These are phyloP conservation scores for Orthonychiurus folsomi DNA, from an alignment of 2,888 invertebrate genomes.

Conservation along the genomic window DNA sequence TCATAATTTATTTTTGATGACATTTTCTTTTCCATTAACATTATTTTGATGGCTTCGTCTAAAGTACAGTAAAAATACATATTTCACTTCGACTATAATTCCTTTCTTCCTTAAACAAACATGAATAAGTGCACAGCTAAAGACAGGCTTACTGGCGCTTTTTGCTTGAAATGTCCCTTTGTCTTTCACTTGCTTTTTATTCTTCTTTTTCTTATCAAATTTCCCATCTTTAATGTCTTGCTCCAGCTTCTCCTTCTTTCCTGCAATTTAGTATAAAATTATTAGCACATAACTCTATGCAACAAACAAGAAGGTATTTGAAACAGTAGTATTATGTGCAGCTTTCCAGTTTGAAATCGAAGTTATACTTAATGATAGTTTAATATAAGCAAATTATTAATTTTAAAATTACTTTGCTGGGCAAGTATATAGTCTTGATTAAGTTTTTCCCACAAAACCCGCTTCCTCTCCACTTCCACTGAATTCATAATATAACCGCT, in stretches of 20 bases:
- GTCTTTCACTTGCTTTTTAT: slow-evolving; percentile 51
- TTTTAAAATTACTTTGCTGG: slow-evolving; percentile 56
- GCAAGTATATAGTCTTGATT: slow-evolving; percentile 80
- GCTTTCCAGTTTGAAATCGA: slow-evolving; percentile 40
- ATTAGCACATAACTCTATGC: too few species aligned
- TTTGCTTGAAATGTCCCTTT: slow-evolving; percentile 45
- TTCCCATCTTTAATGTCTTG: slow-evolving; percentile 80
- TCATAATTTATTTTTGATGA: slow-evolving; percentile 98
- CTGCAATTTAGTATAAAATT: slow-evolving; percentile 46
- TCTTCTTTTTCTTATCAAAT: slow-evolving; percentile 66
- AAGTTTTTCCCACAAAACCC: slow-evolving; percentile 73
- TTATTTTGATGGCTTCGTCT: slow-evolving; percentile 91
- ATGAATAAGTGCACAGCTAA: too few species aligned
- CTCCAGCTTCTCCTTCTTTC: slow-evolving; percentile 69
- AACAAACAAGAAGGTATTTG: background rate
- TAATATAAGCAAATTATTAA: background rate
- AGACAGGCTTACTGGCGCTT: slow-evolving; percentile 48
- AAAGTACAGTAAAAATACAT: slow-evolving; percentile 42
- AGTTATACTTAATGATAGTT: too few species aligned
- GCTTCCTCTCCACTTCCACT: slow-evolving; percentile 71
- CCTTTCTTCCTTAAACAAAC: too few species aligned
- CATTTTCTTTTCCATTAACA: slow-evolving; percentile 89
- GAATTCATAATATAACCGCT: slow-evolving; percentile 74
- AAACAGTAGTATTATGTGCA: slow-evolving; percentile 42
- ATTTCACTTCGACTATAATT: too few species aligned